Percentiles rank a stretch among this genome's conserved stretches.
Conservation (phyloP, 2,888 invertebrate species). For the Scotopteryx bipunctaria region DNA sequence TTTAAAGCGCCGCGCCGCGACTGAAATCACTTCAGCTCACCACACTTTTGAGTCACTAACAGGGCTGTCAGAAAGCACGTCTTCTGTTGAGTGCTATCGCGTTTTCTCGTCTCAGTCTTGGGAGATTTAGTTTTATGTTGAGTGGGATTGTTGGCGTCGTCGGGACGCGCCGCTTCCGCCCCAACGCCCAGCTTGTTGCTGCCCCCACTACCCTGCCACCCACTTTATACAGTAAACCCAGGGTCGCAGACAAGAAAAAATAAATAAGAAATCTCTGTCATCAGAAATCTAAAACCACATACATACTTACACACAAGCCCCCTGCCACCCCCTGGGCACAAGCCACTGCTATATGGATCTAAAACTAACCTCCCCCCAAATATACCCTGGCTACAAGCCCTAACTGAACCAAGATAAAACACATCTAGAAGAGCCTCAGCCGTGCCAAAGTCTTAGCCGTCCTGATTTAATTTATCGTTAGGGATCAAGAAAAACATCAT, state of each 20-base stretch:
- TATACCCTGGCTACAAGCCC: conserved; percentile 11
- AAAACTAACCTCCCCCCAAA: background rate
- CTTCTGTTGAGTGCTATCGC: conserved; percentile 61
- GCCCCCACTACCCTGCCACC: conserved; percentile 40
- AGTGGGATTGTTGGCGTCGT: conserved; percentile 72
- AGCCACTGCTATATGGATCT: background rate
- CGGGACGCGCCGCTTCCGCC: conserved; percentile 67
- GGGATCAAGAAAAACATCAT: conserved; percentile 16
- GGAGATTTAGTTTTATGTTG: conserved; percentile 72
- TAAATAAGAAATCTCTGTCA: conserved; percentile 21
- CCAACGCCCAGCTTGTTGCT: conserved; percentile 61
- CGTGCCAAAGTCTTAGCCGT: conserved; percentile 31
- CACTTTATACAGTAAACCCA: conserved; percentile 25
- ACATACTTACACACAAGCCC: background rate
- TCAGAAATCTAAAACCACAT: conserved; percentile 10
- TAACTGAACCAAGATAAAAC: conserved; percentile 33
- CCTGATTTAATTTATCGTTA: conserved; percentile 36
- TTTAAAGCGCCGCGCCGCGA: conserved; percentile 9
- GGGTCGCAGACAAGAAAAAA: conserved; percentile 28
- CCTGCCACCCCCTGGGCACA: too few relatives aligned
- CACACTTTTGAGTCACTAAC: conserved; percentile 34
- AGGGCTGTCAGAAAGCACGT: conserved; percentile 42
- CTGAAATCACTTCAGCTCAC: conserved; percentile 23
- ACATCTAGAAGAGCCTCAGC: conserved; percentile 30
- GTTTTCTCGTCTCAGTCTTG: conserved; percentile 56